These are phyloP conservation scores for Porites evermanni DNA, from an alignment of 92 coral and sea anemone species.

Conservation along the genomic window DNA sequence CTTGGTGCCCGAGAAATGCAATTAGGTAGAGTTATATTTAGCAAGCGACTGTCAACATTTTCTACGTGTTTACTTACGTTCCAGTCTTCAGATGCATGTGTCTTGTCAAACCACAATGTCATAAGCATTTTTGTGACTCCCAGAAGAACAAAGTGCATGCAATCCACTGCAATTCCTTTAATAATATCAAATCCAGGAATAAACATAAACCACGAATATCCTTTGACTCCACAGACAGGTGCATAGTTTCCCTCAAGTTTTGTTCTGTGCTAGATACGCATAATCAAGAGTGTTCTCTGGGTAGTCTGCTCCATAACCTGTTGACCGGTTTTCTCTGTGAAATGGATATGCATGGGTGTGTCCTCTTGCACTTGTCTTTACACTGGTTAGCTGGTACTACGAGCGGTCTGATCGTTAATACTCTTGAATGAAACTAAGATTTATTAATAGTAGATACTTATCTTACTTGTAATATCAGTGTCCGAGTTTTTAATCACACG, in stretches of 20 bases:
- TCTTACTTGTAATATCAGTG: no score
- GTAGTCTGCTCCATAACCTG: constrained; percentile 55
- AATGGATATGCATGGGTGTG: constrained; percentile 73
- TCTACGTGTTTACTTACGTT: constrained; percentile 49
- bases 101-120: constrained; percentile 73
- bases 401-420: no score
- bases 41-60: constrained; percentile 58
- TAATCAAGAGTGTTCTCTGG: constrained; percentile 57
- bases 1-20: constrained; percentile 74
- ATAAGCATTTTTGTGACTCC: constrained; percentile 75
- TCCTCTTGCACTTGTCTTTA: constrained; percentile 64
- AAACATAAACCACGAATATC: constrained; percentile 70
- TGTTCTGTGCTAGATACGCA: constrained; percentile 69
- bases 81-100: constrained; percentile 58
- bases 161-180: constrained; percentile 65
- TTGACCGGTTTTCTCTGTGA: constrained; percentile 42
- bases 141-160: constrained; percentile 72
- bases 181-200: constrained; percentile 78
- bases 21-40: constrained; percentile 62
- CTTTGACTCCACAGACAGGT: constrained; percentile 70
- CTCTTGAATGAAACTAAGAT: no score
- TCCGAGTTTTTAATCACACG: no score
- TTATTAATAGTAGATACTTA: no score
- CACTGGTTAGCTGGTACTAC: background rate
- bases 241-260: constrained; percentile 55